Percentiles rank a stretch among this genome's conserved stretches.
Conservation (phyloP, 2,797 vertebrate genomes). For the Pantherophis vulpinus region DNA sequence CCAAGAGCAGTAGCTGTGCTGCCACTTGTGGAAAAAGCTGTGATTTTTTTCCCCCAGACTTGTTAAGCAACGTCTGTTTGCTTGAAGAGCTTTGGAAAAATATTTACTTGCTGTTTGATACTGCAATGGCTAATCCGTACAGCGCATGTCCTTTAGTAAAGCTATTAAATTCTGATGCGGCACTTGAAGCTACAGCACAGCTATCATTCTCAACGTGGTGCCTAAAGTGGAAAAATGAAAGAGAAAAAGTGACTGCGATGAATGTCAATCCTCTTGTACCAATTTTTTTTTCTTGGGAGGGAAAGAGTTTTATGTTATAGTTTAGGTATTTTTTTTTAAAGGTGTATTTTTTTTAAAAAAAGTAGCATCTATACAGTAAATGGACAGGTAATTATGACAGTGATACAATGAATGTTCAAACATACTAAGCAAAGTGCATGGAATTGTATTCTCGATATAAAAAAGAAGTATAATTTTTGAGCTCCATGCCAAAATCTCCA, state of each 20-base stretch:
- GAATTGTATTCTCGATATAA: not conserved
- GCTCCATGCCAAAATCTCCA: not conserved
- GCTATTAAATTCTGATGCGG: constrained; percentile 10
- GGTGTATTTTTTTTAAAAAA: not conserved
- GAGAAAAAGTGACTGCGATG: not conserved
- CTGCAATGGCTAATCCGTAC: not conserved
- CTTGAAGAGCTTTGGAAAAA: constrained; percentile 9
- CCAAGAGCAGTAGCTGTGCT: not conserved
- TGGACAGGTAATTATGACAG: not conserved
- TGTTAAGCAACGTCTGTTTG: constrained; percentile 8
- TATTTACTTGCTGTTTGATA: constrained; percentile 11
- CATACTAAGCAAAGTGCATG: not conserved
- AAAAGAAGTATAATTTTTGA: not conserved
- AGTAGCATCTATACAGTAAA: not conserved
- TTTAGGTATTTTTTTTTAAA: not conserved
- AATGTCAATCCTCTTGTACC: not conserved
- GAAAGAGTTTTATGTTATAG: not conserved
- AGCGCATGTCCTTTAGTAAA: constrained; percentile 11
- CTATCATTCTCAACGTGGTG: not conserved
- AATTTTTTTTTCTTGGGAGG: not conserved
- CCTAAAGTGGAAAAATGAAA: not conserved
- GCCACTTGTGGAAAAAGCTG: not conserved
- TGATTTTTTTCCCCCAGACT: not conserved
- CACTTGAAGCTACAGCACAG: not conserved
- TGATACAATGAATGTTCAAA: not conserved